Percentiles rank a stretch among this genome's conserved stretches.
phyloP scores from a whole-genome alignment of 2,797 vertebrate species.

The Mormyrus proboscirostris region DNA sequence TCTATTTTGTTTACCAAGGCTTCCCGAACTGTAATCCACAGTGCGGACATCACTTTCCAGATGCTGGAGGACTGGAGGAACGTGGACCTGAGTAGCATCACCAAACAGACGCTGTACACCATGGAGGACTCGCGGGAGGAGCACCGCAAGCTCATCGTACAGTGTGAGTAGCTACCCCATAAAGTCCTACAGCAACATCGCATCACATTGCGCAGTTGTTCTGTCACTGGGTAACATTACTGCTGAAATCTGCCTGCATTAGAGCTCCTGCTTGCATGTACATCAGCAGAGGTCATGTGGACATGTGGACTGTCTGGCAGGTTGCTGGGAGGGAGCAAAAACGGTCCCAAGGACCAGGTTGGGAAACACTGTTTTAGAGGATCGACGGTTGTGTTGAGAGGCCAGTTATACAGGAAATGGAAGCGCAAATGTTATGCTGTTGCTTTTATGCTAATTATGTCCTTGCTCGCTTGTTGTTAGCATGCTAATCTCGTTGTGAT shows the following conservation, averaged over 20 bases:
- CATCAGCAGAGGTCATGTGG: background rate
- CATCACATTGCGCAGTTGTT: background rate
- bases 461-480: background rate
- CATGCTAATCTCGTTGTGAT: background rate
- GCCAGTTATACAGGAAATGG: background rate
- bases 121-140: conserved; percentile 97
- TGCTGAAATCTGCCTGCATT: background rate
- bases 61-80: conserved; percentile 99
- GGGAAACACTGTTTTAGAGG: background rate
- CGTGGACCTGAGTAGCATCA: conserved; percentile 98
- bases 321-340: background rate
- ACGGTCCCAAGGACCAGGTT: background rate
- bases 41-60: conserved; percentile 97
- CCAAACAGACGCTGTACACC: conserved; percentile 98
- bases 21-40: conserved; percentile 97
- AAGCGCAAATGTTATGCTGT: background rate
- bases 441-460: background rate
- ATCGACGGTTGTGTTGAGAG: background rate
- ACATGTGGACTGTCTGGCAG: background rate
- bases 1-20: conserved; percentile 62
- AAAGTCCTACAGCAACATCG: background rate
- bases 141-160: conserved; percentile 88
- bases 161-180: conserved; percentile 66
- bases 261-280: background rate
- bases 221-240: background rate